These are phyloP conservation scores for Heteractis magnifica DNA, from an alignment of 92 coral and sea anemone genomes.

Conservation along the genomic window DNA sequence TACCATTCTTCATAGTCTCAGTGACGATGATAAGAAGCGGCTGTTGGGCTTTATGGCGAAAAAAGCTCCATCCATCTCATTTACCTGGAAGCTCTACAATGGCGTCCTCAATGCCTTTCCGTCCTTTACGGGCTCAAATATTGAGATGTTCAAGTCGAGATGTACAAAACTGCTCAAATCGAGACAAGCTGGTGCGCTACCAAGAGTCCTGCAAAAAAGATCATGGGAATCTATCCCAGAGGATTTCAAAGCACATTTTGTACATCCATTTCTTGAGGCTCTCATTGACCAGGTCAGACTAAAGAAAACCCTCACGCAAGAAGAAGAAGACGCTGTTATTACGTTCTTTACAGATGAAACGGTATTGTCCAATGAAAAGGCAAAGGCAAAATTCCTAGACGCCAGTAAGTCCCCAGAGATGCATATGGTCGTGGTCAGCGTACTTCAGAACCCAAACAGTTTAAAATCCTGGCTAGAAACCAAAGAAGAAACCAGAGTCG, in stretches of 20 bases:
- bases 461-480: constrained; percentile 7
- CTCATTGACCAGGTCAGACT: constrained; percentile 19
- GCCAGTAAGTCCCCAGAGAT: constrained; percentile 5
- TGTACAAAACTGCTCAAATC: neutral
- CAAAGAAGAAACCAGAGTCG: constrained; percentile 7
- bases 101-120: neutral
- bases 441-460: constrained; percentile 2
- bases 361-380: neutral
- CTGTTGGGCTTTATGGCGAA: neutral
- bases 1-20: no score
- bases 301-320: neutral
- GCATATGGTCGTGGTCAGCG: neutral
- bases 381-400: constrained; percentile 13
- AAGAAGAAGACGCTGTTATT: constrained; percentile 20
- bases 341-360: constrained; percentile 25
- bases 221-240: constrained; percentile 63
- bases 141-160: neutral
- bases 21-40: no score
- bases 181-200: constrained; percentile 22
- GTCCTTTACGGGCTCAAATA: neutral
- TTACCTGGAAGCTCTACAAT: constrained; percentile 44
- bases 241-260: constrained; percentile 27
- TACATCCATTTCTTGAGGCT: constrained; percentile 32
- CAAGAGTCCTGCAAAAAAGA: constrained; percentile 22
- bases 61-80: constrained; percentile 29